Conservation (phyloP, 2,797 vertebrate species). For the Manis crassicaudata region DNA sequence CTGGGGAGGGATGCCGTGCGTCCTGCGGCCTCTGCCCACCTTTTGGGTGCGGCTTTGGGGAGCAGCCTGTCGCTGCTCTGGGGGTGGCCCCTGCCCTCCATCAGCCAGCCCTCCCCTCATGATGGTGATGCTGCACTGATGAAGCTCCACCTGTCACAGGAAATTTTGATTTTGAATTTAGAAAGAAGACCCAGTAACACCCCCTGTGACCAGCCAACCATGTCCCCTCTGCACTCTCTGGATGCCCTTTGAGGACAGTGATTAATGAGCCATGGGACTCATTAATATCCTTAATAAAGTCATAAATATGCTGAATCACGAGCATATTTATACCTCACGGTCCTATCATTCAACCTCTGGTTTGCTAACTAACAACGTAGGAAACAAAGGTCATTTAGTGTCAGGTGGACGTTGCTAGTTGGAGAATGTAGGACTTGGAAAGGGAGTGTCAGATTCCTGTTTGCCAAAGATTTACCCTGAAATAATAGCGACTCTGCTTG, state of each 20-base stretch:
- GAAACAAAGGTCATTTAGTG: not conserved
- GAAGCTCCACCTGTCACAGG: not conserved
- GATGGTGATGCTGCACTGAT: fast-evolving
- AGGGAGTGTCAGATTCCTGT: not conserved
- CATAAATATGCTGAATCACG: not conserved
- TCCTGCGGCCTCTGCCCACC: too few relatives aligned
- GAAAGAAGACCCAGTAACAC: not conserved
- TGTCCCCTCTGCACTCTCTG: not conserved
- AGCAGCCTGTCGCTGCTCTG: not conserved
- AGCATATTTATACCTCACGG: not conserved
- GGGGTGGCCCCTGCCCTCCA: too few relatives aligned
- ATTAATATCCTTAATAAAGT: too few relatives aligned
- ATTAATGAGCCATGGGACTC: not conserved
- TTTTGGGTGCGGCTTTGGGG: fast-evolving
- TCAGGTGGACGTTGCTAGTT: not conserved
- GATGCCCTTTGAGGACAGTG: not conserved
- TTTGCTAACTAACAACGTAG: too few relatives aligned
- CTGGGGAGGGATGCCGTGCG: too few relatives aligned
- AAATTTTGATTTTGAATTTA: not conserved
- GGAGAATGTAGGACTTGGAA: not conserved
- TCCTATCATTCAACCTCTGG: not conserved
- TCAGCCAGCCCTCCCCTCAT: not conserved
- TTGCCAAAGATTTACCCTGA: not conserved
- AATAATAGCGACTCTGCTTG: fast-evolving
- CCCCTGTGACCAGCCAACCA: not conserved